A percentile compares a stretch with the other conserved stretches of the same genome.
Conservation (phyloP, 2,888 invertebrate genomes). For the Eristalis intricaria region DNA sequence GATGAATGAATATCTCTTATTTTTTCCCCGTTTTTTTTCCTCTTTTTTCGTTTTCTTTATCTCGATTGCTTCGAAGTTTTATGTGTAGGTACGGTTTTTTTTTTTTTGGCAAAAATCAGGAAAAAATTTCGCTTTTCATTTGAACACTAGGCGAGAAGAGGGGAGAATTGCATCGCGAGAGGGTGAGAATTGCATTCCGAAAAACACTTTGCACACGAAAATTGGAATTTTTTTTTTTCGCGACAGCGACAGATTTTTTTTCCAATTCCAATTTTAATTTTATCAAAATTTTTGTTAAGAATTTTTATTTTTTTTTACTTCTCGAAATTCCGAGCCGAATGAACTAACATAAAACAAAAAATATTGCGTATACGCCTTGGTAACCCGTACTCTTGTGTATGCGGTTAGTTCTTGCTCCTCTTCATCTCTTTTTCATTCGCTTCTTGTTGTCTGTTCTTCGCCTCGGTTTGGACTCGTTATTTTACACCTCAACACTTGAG, state of each 20-base stretch:
- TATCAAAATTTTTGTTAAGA: neutral
- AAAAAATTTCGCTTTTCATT: slow-evolving; percentile 8
- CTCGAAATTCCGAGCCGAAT: neutral
- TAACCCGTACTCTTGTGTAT: slow-evolving; percentile 55
- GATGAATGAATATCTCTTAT: slow-evolving; percentile 20
- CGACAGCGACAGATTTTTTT: neutral
- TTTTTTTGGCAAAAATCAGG: neutral
- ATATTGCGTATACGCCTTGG: slow-evolving; percentile 62
- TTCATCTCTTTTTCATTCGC: slow-evolving; percentile 5
- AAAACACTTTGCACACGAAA: slow-evolving; percentile 32
- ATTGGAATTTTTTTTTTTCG: neutral
- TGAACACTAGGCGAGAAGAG: slow-evolving; percentile 2
- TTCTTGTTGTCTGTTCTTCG: neutral
- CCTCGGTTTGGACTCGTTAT: neutral
- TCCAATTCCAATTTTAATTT: neutral
- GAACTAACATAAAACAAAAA: slow-evolving; percentile 10
- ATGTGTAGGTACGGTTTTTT: neutral
- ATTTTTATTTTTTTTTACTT: slow-evolving; percentile 8
- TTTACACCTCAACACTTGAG: slow-evolving; percentile 27
- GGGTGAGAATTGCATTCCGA: slow-evolving; percentile 40
- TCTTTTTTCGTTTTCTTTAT: neutral
- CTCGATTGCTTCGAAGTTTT: slow-evolving; percentile 18
- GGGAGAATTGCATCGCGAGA: slow-evolving; percentile 37
- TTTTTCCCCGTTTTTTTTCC: neutral
- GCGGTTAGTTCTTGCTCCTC: slow-evolving; percentile 46